phyloP scores from a whole-genome alignment of 1,140 invertebrate genomes.

The Drosophila repleta region DNA sequence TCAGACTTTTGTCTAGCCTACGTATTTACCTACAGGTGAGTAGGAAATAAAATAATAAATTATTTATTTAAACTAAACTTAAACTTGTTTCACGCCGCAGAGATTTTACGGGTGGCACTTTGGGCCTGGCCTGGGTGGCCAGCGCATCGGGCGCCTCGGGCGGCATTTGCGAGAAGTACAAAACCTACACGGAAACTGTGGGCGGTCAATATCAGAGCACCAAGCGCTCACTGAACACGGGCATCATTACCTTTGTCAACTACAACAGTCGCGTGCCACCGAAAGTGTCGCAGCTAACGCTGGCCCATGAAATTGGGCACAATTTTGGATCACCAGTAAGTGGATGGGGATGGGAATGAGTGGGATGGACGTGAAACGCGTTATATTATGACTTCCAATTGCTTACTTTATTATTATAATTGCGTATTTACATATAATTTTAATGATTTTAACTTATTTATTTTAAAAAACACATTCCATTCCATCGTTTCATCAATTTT shows the following conservation, averaged over 20 bases:
- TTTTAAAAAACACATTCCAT: neutral
- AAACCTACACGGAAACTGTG: conserved; percentile 97
- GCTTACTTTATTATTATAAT: conserved; percentile 2
- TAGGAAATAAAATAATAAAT: neutral
- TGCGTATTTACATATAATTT: no score
- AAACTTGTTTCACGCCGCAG: conserved; percentile 77
- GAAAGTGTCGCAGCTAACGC: conserved; percentile 98
- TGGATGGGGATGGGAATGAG: conserved; percentile 17
- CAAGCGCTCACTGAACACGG: conserved; percentile 98
- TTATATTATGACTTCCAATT: no score
- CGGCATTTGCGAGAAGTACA: conserved; percentile 99
- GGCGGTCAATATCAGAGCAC: conserved; percentile 96
- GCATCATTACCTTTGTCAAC: conserved; percentile 99
- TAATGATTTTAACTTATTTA: no score
- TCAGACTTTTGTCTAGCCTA: conserved; percentile 99
- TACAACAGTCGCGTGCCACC: conserved; percentile 98
- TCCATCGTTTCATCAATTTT: neutral
- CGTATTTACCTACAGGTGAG: conserved; percentile 95
- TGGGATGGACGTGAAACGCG: neutral
- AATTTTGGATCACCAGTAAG: conserved; percentile 99
- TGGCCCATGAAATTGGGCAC: conserved; percentile 99
- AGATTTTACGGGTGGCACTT: conserved; percentile 97
- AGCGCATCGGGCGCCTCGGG: conserved; percentile 97
- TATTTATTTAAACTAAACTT: neutral
- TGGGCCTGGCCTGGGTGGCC: conserved; percentile 99